These are phyloP conservation scores for Brevimyrus niger DNA, from an alignment of 2,113 vertebrate species.

Conservation along the genomic window DNA sequence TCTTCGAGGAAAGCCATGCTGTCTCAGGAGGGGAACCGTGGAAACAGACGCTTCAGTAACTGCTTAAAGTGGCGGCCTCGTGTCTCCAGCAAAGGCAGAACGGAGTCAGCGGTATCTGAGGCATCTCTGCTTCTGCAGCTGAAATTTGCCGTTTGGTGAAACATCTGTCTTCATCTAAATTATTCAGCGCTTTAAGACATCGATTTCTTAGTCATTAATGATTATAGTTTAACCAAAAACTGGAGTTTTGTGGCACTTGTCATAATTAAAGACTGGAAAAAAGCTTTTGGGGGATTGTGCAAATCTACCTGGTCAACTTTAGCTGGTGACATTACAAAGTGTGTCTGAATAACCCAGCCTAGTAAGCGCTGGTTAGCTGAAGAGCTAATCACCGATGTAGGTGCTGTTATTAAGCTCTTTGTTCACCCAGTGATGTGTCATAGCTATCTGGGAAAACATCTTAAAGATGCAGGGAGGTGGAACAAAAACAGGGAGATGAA, in stretches of 20 bases:
- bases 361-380: neutral
- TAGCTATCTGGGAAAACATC: neutral
- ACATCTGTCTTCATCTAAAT: neutral
- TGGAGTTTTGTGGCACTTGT: neutral
- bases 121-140: neutral
- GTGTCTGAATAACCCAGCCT: neutral
- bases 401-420: neutral
- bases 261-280: neutral
- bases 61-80: neutral
- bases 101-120: neutral
- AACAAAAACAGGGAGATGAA: slow-evolving; percentile 1
- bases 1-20: neutral
- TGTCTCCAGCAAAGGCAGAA: neutral
- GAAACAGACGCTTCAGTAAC: neutral
- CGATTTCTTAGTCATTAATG: neutral
- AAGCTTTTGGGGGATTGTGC: neutral
- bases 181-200: neutral
- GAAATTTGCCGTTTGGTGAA: neutral
- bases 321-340: neutral
- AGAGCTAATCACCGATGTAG: neutral
- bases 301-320: neutral
- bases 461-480: neutral
- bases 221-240: neutral
- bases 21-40: neutral
- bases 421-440: neutral